phyloP scores from a whole-genome alignment of 2,888 invertebrate species.

The Spodoptera littoralis region DNA sequence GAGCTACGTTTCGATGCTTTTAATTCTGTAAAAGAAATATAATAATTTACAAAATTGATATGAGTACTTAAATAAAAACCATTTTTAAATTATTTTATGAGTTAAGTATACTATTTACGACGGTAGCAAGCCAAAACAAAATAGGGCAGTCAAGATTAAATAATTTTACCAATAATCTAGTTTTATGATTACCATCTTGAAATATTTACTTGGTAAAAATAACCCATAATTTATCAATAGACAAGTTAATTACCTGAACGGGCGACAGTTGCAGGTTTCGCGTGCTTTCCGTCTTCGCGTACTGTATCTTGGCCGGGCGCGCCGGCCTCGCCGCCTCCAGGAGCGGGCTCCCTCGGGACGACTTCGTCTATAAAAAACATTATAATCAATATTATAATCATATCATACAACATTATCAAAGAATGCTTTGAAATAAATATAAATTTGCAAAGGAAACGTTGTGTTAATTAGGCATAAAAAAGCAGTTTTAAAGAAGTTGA shows the following conservation, averaged over 20 bases:
- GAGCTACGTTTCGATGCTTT: constrained; percentile 76
- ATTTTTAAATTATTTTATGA: too few relatives aligned
- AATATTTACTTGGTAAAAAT: too few relatives aligned
- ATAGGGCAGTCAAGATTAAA: too few relatives aligned
- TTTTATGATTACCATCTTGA: too few relatives aligned
- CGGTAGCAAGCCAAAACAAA: too few relatives aligned
- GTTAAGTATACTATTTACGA: too few relatives aligned
- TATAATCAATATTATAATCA: too few relatives aligned
- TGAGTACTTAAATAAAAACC: not conserved
- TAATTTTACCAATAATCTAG: too few relatives aligned
- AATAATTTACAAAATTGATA: not conserved
- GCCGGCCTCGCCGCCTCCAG: constrained; percentile 79
- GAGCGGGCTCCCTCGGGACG: constrained; percentile 77
- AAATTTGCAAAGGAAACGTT: not conserved
- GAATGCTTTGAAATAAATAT: not conserved
- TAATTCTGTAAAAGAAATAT: constrained; percentile 74
- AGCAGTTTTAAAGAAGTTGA: constrained; percentile 2
- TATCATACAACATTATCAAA: too few relatives aligned
- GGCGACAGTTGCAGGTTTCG: constrained; percentile 92
- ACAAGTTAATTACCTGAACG: constrained; percentile 88
- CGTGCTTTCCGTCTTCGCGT: constrained; percentile 88
- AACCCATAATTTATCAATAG: too few relatives aligned
- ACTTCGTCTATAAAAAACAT: constrained; percentile 68
- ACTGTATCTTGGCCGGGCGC: constrained; percentile 81
- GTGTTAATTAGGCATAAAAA: constrained; percentile 17